These are phyloP conservation scores for Otolemur crassicaudatus DNA, from an alignment of 2,797 vertebrate genomes.

Conservation along the genomic window DNA sequence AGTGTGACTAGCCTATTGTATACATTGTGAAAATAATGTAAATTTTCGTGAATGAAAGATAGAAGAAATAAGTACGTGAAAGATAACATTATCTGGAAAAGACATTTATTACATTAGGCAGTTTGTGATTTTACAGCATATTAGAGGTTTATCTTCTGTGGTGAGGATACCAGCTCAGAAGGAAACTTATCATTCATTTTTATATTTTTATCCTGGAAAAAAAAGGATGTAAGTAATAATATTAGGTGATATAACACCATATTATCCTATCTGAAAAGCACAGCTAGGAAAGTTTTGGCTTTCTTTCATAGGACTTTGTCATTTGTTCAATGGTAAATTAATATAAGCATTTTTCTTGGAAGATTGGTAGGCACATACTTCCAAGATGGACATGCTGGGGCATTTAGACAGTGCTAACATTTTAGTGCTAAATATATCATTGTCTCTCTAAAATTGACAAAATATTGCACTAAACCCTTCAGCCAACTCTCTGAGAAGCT, in stretches of 20 bases:
- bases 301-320: background rate
- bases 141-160: conserved; percentile 36
- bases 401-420: background rate
- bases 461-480: background rate
- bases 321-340: background rate
- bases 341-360: background rate
- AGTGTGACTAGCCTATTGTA: conserved; percentile 61
- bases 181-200: background rate
- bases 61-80: conserved; percentile 59
- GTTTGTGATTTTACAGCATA: conserved; percentile 26
- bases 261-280: background rate
- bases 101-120: background rate
- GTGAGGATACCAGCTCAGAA: background rate
- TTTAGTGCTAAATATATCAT: background rate
- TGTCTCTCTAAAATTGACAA: background rate
- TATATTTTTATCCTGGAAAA: background rate
- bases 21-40: conserved; percentile 66
- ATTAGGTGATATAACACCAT: background rate
- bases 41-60: conserved; percentile 65
- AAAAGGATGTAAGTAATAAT: background rate
- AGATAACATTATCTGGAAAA: background rate
- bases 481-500: background rate
- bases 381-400: background rate
- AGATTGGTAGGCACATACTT: background rate
- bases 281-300: background rate